Evolutionary conservation across 2,797 vertebrate genomes (phyloP).

Genomic region (Parauchenoglanis punctatus): DNA sequence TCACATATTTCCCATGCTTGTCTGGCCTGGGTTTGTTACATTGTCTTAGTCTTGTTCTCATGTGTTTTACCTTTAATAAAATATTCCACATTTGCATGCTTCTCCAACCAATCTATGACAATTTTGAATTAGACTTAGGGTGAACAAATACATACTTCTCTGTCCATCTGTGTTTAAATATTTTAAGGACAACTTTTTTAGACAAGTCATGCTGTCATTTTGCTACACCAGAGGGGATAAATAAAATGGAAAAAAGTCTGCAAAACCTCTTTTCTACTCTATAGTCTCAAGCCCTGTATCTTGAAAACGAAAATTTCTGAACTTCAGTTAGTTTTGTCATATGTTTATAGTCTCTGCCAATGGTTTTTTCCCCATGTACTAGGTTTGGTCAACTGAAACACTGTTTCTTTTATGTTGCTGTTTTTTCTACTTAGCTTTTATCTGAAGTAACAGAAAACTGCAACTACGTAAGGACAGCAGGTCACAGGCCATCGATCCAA

Average conservation of each 20-base stretch:
- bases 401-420: not conserved
- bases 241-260: not conserved
- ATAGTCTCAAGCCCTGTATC: not conserved
- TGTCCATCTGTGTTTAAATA: not conserved
- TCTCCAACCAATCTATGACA: not conserved
- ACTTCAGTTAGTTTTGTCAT: not conserved
- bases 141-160: not conserved
- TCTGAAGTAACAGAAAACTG: conserved; percentile 1
- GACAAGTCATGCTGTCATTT: not conserved
- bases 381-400: not conserved
- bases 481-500: conserved; percentile 3
- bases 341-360: not conserved
- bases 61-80: not conserved
- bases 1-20: not conserved
- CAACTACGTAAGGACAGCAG: not conserved
- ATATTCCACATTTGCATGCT: not conserved
- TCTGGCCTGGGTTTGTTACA: not conserved
- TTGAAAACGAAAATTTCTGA: not conserved
- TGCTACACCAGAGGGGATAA: not conserved
- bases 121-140: not conserved
- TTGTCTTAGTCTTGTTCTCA: not conserved
- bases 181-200: not conserved
- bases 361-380: not conserved
- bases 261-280: not conserved
- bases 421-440: not conserved